Conservation (phyloP, 2,113 vertebrate species). For the Passer montanus region DNA sequence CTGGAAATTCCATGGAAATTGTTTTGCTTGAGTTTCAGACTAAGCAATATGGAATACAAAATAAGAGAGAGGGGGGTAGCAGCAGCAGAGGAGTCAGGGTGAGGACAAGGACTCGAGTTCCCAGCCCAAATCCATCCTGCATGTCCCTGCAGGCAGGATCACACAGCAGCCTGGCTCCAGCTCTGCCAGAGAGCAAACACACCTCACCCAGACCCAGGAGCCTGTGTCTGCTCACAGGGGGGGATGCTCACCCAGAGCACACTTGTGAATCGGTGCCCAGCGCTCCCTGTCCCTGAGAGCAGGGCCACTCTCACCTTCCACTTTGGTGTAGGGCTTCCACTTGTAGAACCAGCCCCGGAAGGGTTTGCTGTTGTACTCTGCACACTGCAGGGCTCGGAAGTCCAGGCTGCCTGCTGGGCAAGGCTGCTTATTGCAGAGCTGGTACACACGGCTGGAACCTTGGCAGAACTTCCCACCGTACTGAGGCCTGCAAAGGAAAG, state of each 20-base stretch:
- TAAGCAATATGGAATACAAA: background rate
- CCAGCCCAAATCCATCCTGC: background rate
- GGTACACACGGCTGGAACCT: conserved; percentile 85
- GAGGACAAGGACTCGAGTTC: background rate
- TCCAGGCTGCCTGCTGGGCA: conserved; percentile 79
- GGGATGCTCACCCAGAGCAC: background rate
- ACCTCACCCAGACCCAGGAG: background rate
- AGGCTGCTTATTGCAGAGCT: conserved; percentile 84
- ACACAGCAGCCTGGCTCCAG: background rate
- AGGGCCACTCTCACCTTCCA: conserved; percentile 83
- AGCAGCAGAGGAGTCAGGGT: background rate
- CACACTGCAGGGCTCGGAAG: conserved; percentile 94
- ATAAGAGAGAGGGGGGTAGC: background rate
- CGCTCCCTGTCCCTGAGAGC: background rate
- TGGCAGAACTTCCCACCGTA: conserved; percentile 92
- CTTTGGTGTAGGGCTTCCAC: conserved; percentile 98
- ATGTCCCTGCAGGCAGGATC: background rate
- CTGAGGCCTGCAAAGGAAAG: conserved; percentile 81
- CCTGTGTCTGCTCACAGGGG: background rate
- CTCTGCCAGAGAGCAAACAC: background rate
- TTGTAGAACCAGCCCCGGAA: conserved; percentile 99
- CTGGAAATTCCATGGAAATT: background rate
- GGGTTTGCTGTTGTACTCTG: conserved; percentile 95
- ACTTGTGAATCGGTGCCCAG: background rate
- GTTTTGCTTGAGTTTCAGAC: conserved; percentile 8